Evolutionary conservation across 2,797 vertebrate genomes (phyloP), one percentile per base, ranked within the genome.

Genomic region (Taenioides sp.): DNA sequence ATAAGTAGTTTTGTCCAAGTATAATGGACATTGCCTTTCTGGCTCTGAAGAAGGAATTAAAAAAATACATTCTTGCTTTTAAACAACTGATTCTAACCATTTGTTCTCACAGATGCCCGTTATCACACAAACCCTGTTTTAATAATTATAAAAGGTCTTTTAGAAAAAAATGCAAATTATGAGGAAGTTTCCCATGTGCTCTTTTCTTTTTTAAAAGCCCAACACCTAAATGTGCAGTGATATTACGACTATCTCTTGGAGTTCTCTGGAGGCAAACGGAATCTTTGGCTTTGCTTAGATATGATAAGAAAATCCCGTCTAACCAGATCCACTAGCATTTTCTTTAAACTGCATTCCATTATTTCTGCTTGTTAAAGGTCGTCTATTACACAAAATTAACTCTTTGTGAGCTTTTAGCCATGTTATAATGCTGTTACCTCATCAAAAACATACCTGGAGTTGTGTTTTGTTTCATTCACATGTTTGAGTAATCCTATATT

Each of bases 1-100:
- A 71, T 74, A 58, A 75, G 64, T 49, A 77, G 61, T 75, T 69
- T 78, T 79, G 78, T 86, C 75, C n/a, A 75, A 69, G 52, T 62
- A 80, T 43, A 22, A 78, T 80, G 67, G 57, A 70, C 54, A 14
- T 68, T 58, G 52, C 28, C 62, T 43, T 67, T 27, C 49, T 37
- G 58, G 52, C 25, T 75, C 17, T 80, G 47, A 67, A 70, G 31
- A 80, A 28, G 58, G 18, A 79, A 86, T 79, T 77, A 72, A 85
- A 87, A 75, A 10, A 12, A 67, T 17, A 18, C 31, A 22, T 70
- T 18, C 74, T 83, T 69, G 60, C 73, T 77, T 79, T 81, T 59
- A 61, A 67, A 58, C 2, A 0, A 0, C 50, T 31, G 9, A 61
- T 59, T 43, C 18, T 5, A 47, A 71, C 16, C 17, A 5, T 63